A percentile compares a stretch with the other conserved stretches of the same genome.
Conservation (phyloP, 2,797 vertebrate genomes). For the Apogon talboti region DNA sequence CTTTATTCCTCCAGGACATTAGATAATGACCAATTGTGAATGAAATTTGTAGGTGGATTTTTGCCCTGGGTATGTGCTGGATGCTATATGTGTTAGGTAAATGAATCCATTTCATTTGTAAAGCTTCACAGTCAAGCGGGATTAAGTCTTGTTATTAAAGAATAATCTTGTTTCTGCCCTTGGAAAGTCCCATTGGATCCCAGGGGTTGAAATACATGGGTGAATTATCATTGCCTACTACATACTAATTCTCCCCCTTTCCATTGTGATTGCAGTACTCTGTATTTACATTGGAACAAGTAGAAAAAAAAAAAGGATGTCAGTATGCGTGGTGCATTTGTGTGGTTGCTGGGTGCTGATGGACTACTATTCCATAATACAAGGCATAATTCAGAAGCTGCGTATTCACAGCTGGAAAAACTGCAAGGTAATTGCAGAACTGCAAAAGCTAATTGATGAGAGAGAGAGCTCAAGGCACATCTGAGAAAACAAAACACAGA, state of each 20-base stretch:
- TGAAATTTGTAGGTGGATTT: conserved; percentile 51
- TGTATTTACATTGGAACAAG: neutral
- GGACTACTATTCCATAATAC: neutral
- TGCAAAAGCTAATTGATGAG: conserved; percentile 3
- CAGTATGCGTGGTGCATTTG: neutral
- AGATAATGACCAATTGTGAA: conserved; percentile 68
- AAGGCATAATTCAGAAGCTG: neutral
- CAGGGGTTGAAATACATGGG: neutral
- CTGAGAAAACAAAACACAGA: neutral
- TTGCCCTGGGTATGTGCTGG: conserved; percentile 26
- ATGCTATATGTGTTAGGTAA: conserved; percentile 37
- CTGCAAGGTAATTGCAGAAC: neutral
- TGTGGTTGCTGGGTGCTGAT: neutral
- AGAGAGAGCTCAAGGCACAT: neutral
- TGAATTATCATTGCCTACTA: neutral
- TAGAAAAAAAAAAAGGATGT: neutral
- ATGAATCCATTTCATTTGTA: conserved; percentile 50
- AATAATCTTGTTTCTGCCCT: conserved; percentile 46
- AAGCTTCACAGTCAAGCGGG: conserved; percentile 48
- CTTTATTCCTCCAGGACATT: conserved; percentile 52
- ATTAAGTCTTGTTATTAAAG: conserved; percentile 47
- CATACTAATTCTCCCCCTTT: neutral
- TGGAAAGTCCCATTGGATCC: conserved; percentile 4
- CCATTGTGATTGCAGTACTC: neutral
- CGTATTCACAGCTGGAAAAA: neutral